Conservation (phyloP, 2,113 vertebrate genomes). For the Syngnathus scovelli region DNA sequence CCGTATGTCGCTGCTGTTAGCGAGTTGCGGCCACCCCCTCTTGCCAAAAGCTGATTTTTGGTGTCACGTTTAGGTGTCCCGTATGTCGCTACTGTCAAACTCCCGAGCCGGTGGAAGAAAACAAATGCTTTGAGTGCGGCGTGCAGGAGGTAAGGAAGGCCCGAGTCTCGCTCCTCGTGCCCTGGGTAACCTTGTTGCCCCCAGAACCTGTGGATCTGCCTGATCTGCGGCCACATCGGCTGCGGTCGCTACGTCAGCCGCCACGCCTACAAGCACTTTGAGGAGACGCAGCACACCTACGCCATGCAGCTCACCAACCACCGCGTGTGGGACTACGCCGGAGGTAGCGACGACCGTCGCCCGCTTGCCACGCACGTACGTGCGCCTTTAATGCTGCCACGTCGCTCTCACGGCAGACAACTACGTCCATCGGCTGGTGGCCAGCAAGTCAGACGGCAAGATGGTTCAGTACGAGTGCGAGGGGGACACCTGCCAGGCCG, state of each 20-base stretch:
- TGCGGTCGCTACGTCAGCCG: slow-evolving; percentile 94
- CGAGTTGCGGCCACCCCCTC: no score
- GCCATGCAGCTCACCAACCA: slow-evolving; percentile 99
- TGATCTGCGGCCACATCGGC: slow-evolving; percentile 96
- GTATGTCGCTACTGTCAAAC: slow-evolving; percentile 98
- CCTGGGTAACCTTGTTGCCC: no score
- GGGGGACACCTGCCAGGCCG: slow-evolving; percentile 93
- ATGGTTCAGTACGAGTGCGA: slow-evolving; percentile 97
- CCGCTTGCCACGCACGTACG: no score
- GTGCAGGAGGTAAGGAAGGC: slow-evolving; percentile 84
- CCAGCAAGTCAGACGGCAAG: slow-evolving; percentile 96
- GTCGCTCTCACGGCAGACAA: slow-evolving; percentile 75
- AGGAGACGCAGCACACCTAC: slow-evolving; percentile 96
- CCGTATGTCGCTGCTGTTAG: slow-evolving; percentile 86
- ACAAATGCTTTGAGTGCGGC: slow-evolving; percentile 97
- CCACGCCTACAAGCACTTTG: slow-evolving; percentile 96
- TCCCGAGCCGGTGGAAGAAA: slow-evolving; percentile 94
- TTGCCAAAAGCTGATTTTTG: no score
- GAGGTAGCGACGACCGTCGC: slow-evolving; percentile 70
- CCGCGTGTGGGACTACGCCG: slow-evolving; percentile 96
- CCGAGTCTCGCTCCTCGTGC: background rate
- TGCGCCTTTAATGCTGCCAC: background rate
- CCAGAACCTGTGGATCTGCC: slow-evolving; percentile 96
- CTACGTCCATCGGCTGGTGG: slow-evolving; percentile 95
- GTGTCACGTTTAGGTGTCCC: slow-evolving; percentile 77